Percentiles rank a stretch among this genome's conserved stretches.
phyloP scores from a whole-genome alignment of 2,888 invertebrate genomes.

The Tachina lurida region DNA sequence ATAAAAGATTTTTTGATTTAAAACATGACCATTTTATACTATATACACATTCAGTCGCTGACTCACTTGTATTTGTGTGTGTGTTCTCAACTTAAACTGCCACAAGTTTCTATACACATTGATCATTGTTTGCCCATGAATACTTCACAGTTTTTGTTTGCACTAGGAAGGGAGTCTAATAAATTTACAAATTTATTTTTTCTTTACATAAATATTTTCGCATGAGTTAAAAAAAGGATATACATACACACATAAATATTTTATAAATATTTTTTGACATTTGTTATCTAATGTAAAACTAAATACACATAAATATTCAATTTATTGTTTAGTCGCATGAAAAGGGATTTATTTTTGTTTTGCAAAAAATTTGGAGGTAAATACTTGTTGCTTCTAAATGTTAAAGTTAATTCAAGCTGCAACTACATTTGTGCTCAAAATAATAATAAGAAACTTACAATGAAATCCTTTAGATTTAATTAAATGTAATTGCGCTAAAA shows the following conservation, averaged over 20 bases:
- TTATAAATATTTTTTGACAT: neutral
- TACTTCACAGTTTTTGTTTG: constrained; percentile 14
- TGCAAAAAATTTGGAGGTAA: neutral
- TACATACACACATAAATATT: neutral
- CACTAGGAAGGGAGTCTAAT: constrained; percentile 1
- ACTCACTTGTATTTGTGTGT: neutral
- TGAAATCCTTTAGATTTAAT: no score
- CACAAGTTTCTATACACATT: constrained; percentile 37
- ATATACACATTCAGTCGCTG: neutral
- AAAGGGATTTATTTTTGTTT: neutral
- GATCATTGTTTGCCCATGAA: constrained; percentile 33
- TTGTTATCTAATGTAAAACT: neutral
- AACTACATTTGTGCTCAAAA: no score
- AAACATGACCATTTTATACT: constrained; percentile 36
- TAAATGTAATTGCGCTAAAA: no score
- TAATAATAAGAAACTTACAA: no score
- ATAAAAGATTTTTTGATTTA: constrained; percentile 55
- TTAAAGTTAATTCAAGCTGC: no score
- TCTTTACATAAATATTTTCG: neutral
- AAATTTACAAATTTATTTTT: constrained; percentile 5
- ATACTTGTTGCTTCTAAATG: neutral
- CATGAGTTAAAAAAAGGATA: neutral
- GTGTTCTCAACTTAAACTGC: constrained; percentile 49
- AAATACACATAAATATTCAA: neutral
- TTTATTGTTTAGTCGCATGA: neutral